These are phyloP conservation scores for Chaetops frenatus DNA, from an alignment of 2,113 vertebrate genomes.

Conservation along the genomic window DNA sequence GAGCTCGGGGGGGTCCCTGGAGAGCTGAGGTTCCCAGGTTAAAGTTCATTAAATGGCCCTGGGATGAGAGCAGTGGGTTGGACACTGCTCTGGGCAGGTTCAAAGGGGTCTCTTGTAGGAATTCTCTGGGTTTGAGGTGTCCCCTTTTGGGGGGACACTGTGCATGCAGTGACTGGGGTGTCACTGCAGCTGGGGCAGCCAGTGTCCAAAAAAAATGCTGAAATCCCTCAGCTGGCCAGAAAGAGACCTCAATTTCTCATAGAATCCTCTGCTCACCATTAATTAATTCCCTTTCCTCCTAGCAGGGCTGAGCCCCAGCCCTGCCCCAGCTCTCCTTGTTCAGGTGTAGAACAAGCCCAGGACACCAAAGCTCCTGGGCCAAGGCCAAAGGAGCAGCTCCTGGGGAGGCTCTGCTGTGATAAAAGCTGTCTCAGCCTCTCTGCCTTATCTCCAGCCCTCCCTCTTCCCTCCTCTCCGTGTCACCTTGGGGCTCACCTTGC, in stretches of 20 bases:
- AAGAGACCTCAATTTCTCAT: neutral
- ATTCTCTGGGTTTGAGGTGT: too few relatives aligned
- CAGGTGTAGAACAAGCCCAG: neutral
- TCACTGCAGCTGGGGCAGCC: neutral
- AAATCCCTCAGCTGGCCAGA: neutral
- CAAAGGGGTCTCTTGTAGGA: neutral
- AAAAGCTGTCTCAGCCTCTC: neutral
- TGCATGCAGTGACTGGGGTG: rapidly evolving
- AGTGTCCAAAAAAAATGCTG: neutral
- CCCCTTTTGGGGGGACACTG: neutral
- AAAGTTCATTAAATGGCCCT: neutral
- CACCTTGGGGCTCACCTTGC: neutral
- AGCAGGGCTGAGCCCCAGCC: neutral
- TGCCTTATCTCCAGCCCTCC: neutral
- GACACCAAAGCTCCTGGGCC: neutral
- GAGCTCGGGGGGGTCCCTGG: neutral
- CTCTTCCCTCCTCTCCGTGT: neutral
- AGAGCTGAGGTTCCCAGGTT: neutral
- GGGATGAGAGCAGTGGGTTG: neutral
- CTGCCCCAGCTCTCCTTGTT: neutral
- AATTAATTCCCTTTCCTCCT: neutral
- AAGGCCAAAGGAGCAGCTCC: neutral
- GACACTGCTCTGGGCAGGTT: neutral
- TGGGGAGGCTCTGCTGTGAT: neutral
- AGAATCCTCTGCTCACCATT: neutral